Evolutionary conservation across 1,140 invertebrate genomes (phyloP), one percentile per base, ranked within the genome.

Genomic region (Bradysia coprophila): DNA sequence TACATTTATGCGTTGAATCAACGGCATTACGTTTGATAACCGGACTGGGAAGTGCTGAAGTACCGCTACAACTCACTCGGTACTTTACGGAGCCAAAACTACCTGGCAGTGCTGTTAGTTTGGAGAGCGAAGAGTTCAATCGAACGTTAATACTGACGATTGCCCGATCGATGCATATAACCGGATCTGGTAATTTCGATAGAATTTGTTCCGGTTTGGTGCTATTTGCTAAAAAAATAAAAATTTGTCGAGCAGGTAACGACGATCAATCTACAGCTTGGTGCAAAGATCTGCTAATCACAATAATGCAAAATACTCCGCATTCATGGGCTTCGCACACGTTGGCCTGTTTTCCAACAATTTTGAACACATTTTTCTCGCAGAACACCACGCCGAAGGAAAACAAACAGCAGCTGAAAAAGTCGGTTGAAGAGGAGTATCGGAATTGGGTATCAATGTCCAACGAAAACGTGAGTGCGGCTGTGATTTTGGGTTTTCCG

Each of bases 361-460:
- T 83, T 5, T 63, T 96, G 0, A 78, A 78, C 20, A 90, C 96
- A 48, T 96, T 93, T 55, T 72, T 72, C 37, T 47, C 62, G 1
- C 76, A 86, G 55, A 87, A 86, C 58, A 75, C 73, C 46, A 73
- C 83, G n/a, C 73, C 78, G 0, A 77, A 82, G 53, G 90, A 94
- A 55, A 88, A 91, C 51, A 93, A 92, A 53, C 81, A 84, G 52
- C 71, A 88, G 44, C 64, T 95, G 1, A 92, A 89, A 61, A 89
- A 87, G 63, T 83, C 83, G 1, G 86, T 93, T 0, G 88, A 94
- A 52, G 88, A 93, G 52, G 92, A 96, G 53, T 95, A 92, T 52
- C 69, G 88, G 34, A 95, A 93, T 56, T 96, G 91, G 90, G 82
- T 84, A 33, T 90, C 86, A 0, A 95, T 95, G 89, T 90, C 77